Percentiles rank a stretch among this genome's conserved stretches.
Conservation (phyloP, 2,797 vertebrate species). For the Acrocephalus scirpaceus region DNA sequence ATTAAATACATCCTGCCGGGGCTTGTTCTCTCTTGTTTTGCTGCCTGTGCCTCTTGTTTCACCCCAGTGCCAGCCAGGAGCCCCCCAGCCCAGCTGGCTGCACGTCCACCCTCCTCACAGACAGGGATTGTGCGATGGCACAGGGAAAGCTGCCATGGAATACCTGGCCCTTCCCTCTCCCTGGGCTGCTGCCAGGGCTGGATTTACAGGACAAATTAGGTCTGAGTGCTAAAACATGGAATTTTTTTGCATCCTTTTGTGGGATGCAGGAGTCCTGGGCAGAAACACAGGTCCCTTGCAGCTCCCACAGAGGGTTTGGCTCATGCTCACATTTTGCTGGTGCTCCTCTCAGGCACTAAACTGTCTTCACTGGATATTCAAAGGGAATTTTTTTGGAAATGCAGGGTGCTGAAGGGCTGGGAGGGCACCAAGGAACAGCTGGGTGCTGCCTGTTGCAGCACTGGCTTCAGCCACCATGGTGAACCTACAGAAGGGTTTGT, state of each 20-base stretch:
- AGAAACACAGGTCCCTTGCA: not conserved
- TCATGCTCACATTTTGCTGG: not conserved
- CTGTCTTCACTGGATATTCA: not conserved
- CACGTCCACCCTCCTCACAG: not conserved
- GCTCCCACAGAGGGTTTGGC: not conserved
- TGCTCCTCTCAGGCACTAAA: not conserved
- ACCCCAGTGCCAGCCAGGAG: not conserved
- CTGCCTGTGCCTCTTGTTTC: not conserved
- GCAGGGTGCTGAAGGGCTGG: not conserved
- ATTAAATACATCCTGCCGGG: not conserved
- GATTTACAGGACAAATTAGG: not conserved
- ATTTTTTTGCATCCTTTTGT: not conserved
- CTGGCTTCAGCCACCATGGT: rapidly evolving
- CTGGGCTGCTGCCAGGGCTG: not conserved
- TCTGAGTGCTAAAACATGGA: not conserved
- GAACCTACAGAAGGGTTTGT: not conserved
- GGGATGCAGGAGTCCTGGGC: not conserved
- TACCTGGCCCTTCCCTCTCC: not conserved
- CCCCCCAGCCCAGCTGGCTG: not conserved
- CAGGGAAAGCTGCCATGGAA: not conserved
- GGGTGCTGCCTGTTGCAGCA: not conserved
- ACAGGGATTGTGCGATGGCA: rapidly evolving
- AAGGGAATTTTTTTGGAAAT: not conserved
- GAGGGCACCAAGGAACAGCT: not conserved
- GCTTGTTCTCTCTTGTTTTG: not conserved